Base-by-base conservation (phyloP, 2,797 vertebrate genomes). In the Melanotaenia nigrans region DNA sequence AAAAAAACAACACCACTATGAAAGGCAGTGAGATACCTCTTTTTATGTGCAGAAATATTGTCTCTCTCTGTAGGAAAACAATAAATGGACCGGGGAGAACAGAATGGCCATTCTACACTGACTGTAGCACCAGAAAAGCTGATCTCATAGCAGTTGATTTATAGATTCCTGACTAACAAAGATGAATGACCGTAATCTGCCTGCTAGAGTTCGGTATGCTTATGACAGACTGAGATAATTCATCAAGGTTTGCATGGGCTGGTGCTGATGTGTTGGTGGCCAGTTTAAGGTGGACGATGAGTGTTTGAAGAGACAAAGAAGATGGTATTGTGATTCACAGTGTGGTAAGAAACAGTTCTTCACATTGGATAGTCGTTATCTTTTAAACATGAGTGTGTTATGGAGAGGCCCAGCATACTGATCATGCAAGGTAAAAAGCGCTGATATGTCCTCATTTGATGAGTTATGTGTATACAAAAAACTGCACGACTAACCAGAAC, bases 1-100 rank as follows among this genome's bases (percentile, higher is more conserved):
- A 84, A 86, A 65, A 56, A 82, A 42, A 58, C n/a, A 85, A 86
- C 66, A 80, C 72, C 65, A 77, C 61, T 79, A 90, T 90, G 86
- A 92, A 92, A 89, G 90, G 90, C 90, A 89, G 87, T 86, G 88
- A 92, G 30, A 86, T 68, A 71, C 57, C 68, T 59, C 60, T 68
- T 49, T 81, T 57, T 80, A 81, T 78, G 68, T 73, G 85, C 72
- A 69, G 68, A 87, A 77, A 84, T 55, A 77, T 60, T 16, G 54
- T 61, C 49, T 85, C 63, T 86, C 69, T 77, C 55, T 16, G 55
- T 24, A 30, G 24, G 66, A 85, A 68, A 61, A 82, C 58, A 80
- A 71, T 68, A 81, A 38, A 68, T 80, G 78, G 75, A 85, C 75
- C 68, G 60, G 79, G 80, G 68, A 81, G 69, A 64, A 55, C 40